Conservation (phyloP, 2,113 vertebrate species). For the Eulemur rufifrons region DNA sequence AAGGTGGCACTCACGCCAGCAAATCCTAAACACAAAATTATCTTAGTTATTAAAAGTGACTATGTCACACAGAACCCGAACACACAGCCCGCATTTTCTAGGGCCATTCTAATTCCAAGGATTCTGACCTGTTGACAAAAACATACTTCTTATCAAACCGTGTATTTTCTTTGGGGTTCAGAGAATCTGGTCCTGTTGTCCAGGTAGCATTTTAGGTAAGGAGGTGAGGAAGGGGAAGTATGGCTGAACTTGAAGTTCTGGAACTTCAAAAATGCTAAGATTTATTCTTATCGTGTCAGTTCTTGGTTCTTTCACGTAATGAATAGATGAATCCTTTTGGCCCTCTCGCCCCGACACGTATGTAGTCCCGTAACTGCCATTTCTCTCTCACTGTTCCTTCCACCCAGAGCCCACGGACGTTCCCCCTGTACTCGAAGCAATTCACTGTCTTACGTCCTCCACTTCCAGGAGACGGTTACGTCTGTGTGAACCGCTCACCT, state of each 20-base stretch:
- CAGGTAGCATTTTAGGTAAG: background rate
- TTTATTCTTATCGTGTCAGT: background rate
- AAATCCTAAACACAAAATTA: background rate
- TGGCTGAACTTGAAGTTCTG: background rate
- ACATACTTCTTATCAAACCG: background rate
- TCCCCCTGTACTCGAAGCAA: background rate
- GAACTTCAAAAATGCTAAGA: background rate
- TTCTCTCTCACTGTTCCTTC: background rate
- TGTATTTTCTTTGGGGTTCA: background rate
- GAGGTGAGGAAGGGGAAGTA: background rate
- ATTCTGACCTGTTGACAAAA: background rate
- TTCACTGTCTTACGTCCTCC: background rate
- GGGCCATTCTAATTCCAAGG: background rate
- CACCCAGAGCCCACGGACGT: background rate
- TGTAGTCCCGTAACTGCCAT: background rate
- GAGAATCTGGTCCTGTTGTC: background rate
- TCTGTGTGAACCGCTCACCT: background rate
- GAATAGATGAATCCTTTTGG: background rate
- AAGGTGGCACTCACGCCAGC: background rate
- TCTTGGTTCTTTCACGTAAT: background rate
- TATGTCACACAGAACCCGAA: background rate
- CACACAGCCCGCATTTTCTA: background rate
- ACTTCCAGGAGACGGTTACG: background rate
- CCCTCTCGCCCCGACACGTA: background rate
- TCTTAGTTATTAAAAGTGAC: background rate